Conservation (phyloP, 2,888 invertebrate genomes). For the Xestia xanthographa region DNA sequence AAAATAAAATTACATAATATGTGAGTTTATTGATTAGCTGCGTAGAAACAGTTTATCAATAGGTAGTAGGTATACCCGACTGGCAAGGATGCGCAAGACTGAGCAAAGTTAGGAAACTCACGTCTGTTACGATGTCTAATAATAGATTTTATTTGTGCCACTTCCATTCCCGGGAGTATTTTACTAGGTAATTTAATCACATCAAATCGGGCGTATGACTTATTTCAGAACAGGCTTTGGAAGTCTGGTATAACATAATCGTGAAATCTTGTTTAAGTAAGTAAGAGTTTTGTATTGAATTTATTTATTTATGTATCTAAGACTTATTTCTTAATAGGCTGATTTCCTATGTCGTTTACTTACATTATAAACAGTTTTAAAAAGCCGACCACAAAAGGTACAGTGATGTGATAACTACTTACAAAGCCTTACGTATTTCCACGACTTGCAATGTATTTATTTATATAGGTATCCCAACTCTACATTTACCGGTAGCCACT, state of each 20-base stretch:
- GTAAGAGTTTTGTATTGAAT: neutral
- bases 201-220: conserved; percentile 3
- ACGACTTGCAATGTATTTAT: neutral
- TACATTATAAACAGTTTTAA: neutral
- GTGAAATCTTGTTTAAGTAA: neutral
- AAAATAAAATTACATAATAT: neutral
- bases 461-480: neutral
- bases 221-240: conserved; percentile 9
- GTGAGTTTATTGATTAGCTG: neutral
- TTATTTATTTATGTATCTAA: neutral
- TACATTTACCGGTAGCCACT: neutral
- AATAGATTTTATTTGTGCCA: conserved; percentile 42
- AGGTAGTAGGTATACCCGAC: conserved; percentile 1
- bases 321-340: neutral
- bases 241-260: conserved; percentile 6
- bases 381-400: neutral
- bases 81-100: neutral
- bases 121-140: conserved; percentile 13
- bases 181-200: conserved; percentile 30
- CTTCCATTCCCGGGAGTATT: conserved; percentile 9
- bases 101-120: conserved; percentile 16
- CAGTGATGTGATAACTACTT: neutral
- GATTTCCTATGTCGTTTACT: neutral
- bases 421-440: neutral
- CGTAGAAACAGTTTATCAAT: neutral